Percentiles rank a stretch among this genome's conserved stretches.
phyloP scores from a whole-genome alignment of 2,797 vertebrate genomes.

The Manis javanica region DNA sequence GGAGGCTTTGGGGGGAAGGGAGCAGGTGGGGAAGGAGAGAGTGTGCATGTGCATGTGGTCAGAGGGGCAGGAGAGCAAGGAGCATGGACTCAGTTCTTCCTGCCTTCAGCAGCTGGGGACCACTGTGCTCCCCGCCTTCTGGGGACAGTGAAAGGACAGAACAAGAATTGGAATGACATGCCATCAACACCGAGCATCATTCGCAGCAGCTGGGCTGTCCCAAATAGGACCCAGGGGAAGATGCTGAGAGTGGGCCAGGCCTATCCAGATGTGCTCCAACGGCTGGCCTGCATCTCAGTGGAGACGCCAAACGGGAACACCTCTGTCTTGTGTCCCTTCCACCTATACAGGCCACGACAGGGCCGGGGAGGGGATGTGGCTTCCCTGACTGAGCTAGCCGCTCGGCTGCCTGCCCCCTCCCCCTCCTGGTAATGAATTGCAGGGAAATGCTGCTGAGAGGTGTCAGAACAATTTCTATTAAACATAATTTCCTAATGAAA shows the following conservation, averaged over 20 bases:
- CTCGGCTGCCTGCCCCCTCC: slow-evolving; percentile 57
- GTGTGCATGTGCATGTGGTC: too few species aligned
- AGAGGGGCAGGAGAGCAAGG: neutral
- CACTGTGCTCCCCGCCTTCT: neutral
- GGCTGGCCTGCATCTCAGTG: slow-evolving; percentile 1
- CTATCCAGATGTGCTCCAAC: slow-evolving; percentile 18
- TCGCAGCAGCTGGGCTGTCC: neutral
- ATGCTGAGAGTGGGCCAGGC: neutral
- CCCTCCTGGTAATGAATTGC: slow-evolving; percentile 79
- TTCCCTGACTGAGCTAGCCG: neutral
- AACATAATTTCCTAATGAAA: slow-evolving; percentile 89
- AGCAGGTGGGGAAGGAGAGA: too few species aligned
- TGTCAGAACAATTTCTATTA: slow-evolving; percentile 89
- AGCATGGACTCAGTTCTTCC: neutral
- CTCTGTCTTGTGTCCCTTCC: neutral
- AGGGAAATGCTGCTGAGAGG: slow-evolving; percentile 83
- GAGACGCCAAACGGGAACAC: neutral
- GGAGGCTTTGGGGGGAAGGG: neutral
- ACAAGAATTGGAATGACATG: neutral
- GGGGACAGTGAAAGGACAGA: neutral
- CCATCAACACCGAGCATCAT: too few species aligned
- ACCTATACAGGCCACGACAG: neutral
- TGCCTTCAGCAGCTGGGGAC: neutral
- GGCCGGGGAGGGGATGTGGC: neutral
- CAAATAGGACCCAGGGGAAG: neutral